These are phyloP conservation scores for Capreolus pygargus DNA, from an alignment of 2,113 vertebrate genomes.

Conservation along the genomic window DNA sequence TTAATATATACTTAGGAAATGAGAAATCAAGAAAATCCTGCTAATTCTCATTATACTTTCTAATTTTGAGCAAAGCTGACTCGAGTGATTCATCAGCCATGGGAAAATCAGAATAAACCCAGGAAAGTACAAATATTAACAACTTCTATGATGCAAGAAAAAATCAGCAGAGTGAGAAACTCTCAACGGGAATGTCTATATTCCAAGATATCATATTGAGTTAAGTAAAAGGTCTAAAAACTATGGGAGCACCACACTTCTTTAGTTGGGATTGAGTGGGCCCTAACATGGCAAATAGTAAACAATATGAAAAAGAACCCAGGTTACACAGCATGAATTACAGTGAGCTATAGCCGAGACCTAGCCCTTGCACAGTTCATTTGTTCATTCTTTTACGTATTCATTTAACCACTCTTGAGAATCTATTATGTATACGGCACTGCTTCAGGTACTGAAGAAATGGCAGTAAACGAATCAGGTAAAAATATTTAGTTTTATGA, in stretches of 20 bases:
- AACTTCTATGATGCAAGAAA: background rate
- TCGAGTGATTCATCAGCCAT: background rate
- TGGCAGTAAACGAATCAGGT: background rate
- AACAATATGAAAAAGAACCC: background rate
- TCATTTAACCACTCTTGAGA: background rate
- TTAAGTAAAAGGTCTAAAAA: background rate
- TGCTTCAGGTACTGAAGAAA: background rate
- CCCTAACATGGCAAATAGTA: background rate
- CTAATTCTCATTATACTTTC: background rate
- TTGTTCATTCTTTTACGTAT: background rate
- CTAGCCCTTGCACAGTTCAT: background rate
- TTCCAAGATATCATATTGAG: background rate
- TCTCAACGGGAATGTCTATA: background rate
- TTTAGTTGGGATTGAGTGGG: background rate
- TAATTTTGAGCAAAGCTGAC: background rate
- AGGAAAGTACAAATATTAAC: background rate
- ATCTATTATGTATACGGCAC: background rate
- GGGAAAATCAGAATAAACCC: background rate
- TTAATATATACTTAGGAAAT: background rate
- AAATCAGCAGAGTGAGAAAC: background rate
- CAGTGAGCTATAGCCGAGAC: background rate
- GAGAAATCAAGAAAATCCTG: background rate
- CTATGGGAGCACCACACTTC: accelerated
- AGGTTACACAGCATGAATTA: background rate
- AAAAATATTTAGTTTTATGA: background rate